Conservation (phyloP, 2,888 invertebrate genomes). For the Drosophila kuntzei region DNA sequence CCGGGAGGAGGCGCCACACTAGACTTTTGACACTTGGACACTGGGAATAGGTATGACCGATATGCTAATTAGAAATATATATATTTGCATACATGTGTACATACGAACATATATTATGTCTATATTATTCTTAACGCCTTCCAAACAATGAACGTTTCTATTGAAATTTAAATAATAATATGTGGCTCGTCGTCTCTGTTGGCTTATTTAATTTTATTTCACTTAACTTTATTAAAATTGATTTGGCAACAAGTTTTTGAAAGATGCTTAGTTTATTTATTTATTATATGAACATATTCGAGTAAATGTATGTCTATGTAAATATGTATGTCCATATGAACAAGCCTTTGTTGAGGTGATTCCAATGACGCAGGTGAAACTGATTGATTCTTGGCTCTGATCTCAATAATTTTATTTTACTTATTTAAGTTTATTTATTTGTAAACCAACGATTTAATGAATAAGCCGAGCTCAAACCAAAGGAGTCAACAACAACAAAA, state of each 20-base stretch:
- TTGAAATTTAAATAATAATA: constrained; percentile 21
- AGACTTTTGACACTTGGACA: background rate
- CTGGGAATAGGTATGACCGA: constrained; percentile 18
- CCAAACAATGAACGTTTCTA: constrained; percentile 48
- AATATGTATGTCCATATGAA: constrained; percentile 5
- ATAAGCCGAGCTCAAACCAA: constrained; percentile 15
- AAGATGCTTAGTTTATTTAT: constrained; percentile 17
- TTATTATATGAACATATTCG: constrained; percentile 16
- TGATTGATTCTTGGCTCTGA: constrained; percentile 33
- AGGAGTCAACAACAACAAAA: background rate
- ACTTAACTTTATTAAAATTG: constrained; percentile 54
- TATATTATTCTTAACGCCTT: constrained; percentile 55
- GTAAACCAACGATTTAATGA: constrained; percentile 28
- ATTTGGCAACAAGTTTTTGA: constrained; percentile 48
- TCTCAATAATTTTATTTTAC: constrained; percentile 20
- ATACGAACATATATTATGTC: constrained; percentile 20
- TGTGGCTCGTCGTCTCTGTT: constrained; percentile 24
- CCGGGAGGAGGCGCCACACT: background rate
- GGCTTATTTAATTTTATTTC: constrained; percentile 46
- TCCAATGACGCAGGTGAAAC: constrained; percentile 61
- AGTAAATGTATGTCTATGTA: constrained; percentile 7
- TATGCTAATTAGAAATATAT: constrained; percentile 39
- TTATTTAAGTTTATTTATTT: constrained; percentile 32
- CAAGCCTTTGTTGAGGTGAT: constrained; percentile 19
- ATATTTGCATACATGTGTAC: constrained; percentile 7